Evolutionary conservation across 2,888 invertebrate genomes (phyloP), one percentile per base, ranked within the genome.

Genomic region (Cheilosia impressa): DNA sequence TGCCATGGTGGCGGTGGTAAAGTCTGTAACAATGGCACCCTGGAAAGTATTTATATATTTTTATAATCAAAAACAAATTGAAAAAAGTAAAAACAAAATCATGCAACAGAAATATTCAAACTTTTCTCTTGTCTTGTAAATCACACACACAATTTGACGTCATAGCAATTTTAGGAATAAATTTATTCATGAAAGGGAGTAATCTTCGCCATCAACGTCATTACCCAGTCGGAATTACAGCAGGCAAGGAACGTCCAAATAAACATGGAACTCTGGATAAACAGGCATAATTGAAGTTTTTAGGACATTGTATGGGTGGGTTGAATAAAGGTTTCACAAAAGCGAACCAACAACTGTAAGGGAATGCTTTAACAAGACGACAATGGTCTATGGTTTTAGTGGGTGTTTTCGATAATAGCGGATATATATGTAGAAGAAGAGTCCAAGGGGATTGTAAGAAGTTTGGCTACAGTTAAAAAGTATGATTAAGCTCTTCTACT

Each of bases 41-140:
- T 73, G 45, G 22, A 63, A 55, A 43, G 65, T 65, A 75, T 75
- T 75, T 75, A 75, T 65, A 65, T 65, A 57, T 38, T 38, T 38
- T 38, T 38, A 38, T 38, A 38, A 38, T 38, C 38, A 38, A 10
- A 10, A 38, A 38, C 13, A 13, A 13, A 38, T 4, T 38, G 13
- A 13, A 38, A 38, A 38, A 34, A 34, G 34, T 2, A 34, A 34
- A 34, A 34, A 0, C 17, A 19, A 47, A 47, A 19, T 7, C 7
- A 17, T 17, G 6, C 47, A 45, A 17, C 6, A 17, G 6, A 45
- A 45, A 45, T n/a, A 45, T 47, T 19, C 19, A 19, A 9, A 47
- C 47, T 45, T 45, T 45, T 38, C 38, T 38, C 4, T 38, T 38
- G 38, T 17, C 45, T 7, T n/a, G 7, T 45, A 17, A 45, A 45